Conservation (phyloP, 1,140 invertebrate species). For the Cepaea nemoralis region DNA sequence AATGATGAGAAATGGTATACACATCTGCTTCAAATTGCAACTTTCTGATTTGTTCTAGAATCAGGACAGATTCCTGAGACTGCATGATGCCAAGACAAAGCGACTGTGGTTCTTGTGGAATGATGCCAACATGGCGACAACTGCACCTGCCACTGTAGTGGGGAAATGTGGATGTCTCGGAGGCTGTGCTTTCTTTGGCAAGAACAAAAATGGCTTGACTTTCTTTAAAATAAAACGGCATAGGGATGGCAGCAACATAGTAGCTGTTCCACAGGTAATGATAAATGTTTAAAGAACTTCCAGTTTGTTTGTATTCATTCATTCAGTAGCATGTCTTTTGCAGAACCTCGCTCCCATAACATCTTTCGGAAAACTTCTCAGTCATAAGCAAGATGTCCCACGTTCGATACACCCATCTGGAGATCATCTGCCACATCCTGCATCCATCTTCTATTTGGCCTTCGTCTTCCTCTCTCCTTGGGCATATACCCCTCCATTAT, state of each 20-base stretch:
- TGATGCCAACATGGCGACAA: constrained; percentile 74
- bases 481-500: too few species aligned
- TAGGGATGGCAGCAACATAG: constrained; percentile 52
- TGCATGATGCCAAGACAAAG: constrained; percentile 89
- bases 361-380: too few species aligned
- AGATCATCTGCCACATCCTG: too few species aligned
- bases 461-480: too few species aligned
- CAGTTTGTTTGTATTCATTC: neutral
- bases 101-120: constrained; percentile 96
- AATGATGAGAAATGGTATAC: neutral
- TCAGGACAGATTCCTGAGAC: constrained; percentile 80
- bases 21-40: neutral
- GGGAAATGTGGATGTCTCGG: constrained; percentile 95
- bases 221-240: constrained; percentile 86
- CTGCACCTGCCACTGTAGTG: constrained; percentile 71
- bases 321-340: too few species aligned
- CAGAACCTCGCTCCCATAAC: too few species aligned
- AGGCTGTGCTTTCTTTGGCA: constrained; percentile 93
- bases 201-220: constrained; percentile 80
- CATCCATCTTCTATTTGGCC: too few species aligned
- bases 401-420: too few species aligned
- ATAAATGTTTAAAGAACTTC: neutral
- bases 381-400: too few species aligned
- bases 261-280: constrained; percentile 59
- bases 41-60: constrained; percentile 39